A percentile compares a stretch with the other conserved stretches of the same genome.
These are phyloP conservation scores for Pocillopora grandis DNA, from an alignment of 92 coral and sea anemone species.

Conservation along the genomic window DNA sequence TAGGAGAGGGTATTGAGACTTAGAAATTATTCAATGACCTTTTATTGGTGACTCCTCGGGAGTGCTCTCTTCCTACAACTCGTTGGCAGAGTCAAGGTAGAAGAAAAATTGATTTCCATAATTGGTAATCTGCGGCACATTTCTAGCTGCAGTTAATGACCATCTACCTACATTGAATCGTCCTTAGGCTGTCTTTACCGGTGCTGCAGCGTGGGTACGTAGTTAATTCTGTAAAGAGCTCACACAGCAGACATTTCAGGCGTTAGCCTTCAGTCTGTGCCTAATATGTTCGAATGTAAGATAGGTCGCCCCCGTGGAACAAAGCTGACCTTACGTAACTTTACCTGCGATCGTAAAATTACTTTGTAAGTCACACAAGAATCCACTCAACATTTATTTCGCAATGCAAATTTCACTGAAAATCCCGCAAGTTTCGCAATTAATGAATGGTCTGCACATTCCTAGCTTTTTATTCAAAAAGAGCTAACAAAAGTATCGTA, in stretches of 20 bases:
- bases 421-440: not conserved
- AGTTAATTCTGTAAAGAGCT: no score
- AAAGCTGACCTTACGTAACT: conserved; percentile 13
- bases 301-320: not conserved
- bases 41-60: no score
- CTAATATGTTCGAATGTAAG: not conserved
- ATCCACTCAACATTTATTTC: not conserved
- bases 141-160: no score
- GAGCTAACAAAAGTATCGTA: not conserved
- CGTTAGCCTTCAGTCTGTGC: not conserved
- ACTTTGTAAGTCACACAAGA: conserved; percentile 15
- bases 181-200: no score
- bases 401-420: not conserved
- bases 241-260: not conserved
- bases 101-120: no score
- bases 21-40: no score
- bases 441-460: not conserved
- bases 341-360: conserved; percentile 11
- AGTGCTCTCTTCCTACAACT: no score
- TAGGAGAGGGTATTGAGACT: no score
- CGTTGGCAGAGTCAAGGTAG: no score
- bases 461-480: not conserved
- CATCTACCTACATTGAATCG: no score
- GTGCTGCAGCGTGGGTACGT: no score
- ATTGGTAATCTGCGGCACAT: no score